Base-by-base conservation (phyloP, 2,113 vertebrate genomes). In the Pachypanchax playfairii region DNA sequence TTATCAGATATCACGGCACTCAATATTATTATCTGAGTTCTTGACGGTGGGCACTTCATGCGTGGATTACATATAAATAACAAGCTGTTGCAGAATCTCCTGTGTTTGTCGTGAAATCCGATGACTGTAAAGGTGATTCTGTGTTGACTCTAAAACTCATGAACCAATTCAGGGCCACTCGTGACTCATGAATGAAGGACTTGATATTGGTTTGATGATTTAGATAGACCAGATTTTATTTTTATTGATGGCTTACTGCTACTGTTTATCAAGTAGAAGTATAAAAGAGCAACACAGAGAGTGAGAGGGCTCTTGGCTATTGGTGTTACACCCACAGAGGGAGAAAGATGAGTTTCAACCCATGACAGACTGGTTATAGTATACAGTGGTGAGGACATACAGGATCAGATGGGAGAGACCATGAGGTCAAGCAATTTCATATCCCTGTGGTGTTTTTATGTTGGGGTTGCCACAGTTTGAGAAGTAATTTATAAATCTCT, bases 371-470 rank as follows among this genome's bases (percentile, higher is more conserved):
- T 55, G 60, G 28, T 9, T 4, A 31, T 31, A 31, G 11, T 1
- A 10, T 18, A 51, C 35, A 64, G 61, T 13, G 60, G 15, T 38
- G 48, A 31, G 25, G 49, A 66, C 49, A 18, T 49, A 61, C 65
- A 42, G 36, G 29, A 70, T 33, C 44, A 61, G 56, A 66, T 51
- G 49, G 31, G 36, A 56, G 28, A 42, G 57, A 55, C 71, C 49
- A 48, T 38, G 29, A 61, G 72, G 80, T 81, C 68, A 76, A 71
- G 47, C 69, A 60, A 70, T 77, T 76, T 44, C 18, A 13, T 59
- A 47, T 50, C 58, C 31, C 70, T 48, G 72, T 65, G 35, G 75
- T 65, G 62, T 55, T 65, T 65, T 53, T 65, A 50, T 69, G 47
- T 36, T 58, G 22, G 13, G 26, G 21, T 48, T 42, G 47, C 11